Percentiles rank a stretch among this genome's conserved stretches.
Evolutionary conservation across 2,113 vertebrate species (phyloP).

Genomic region (Notothenia rossii): DNA sequence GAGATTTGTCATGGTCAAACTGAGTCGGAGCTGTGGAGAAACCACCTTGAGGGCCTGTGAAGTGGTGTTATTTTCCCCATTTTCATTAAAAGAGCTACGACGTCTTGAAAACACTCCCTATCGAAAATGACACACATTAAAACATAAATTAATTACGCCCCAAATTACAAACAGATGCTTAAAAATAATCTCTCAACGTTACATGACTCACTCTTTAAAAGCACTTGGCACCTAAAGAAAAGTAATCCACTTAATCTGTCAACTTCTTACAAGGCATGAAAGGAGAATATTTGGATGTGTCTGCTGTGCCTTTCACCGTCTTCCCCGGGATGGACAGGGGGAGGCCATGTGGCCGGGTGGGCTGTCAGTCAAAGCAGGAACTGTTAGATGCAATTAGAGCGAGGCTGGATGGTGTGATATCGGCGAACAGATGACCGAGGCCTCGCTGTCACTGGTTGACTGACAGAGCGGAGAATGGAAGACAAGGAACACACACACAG

Average conservation of each 20-base stretch:
- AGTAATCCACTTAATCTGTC: conserved; percentile 42
- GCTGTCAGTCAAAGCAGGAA: conserved; percentile 61
- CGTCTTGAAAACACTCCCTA: conserved; percentile 16
- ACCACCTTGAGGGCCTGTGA: conserved; percentile 71
- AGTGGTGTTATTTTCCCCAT: conserved; percentile 33
- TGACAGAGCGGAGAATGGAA: conserved; percentile 29
- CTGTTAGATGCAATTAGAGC: conserved; percentile 53
- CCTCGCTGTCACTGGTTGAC: conserved; percentile 34
- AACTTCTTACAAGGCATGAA: conserved; percentile 1
- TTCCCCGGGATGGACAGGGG: conserved; percentile 10
- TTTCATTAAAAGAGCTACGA: conserved; percentile 19
- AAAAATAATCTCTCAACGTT: conserved; percentile 6
- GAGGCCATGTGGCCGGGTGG: conserved; percentile 22
- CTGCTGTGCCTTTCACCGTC: conserved; percentile 22
- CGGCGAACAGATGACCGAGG: conserved; percentile 26
- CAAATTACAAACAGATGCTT: conserved; percentile 51
- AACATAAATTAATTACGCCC: conserved; percentile 38
- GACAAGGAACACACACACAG: conserved; percentile 31
- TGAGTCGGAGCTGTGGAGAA: conserved; percentile 52
- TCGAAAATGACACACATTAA: conserved; percentile 43
- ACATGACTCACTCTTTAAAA: conserved; percentile 29
- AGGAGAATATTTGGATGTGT: neutral
- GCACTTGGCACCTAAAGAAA: conserved; percentile 25
- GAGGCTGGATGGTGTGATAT: conserved; percentile 32
- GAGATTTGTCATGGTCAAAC: conserved; percentile 76